Base-by-base conservation (phyloP, 2,888 invertebrate species). In the Eupithecia subumbrata region DNA sequence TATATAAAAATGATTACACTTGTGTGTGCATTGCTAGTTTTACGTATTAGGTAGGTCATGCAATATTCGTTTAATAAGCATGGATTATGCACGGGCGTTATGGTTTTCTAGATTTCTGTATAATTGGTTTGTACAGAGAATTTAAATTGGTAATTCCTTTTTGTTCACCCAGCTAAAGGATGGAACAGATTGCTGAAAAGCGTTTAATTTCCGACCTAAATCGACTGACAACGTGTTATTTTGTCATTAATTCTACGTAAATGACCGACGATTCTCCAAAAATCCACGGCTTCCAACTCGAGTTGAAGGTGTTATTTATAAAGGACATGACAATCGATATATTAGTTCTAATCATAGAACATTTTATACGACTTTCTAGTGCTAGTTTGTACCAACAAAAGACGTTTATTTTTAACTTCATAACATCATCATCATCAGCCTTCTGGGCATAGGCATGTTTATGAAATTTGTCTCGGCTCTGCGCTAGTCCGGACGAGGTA, bases 141-240 rank as follows among this genome's bases (percentile, higher is more conserved):
- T 60, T 60, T 60, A 25, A 60, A 60, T 25, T 12, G 22, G 12
- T 22, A 60, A 25, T 60, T 60, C 60, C 5, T 25, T 25, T 12
- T 60, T 60, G 60, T 25, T 60, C 12, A 60, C 60, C 12, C 60
- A 60, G 60, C 12, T 22, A 12, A n/a, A 52, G n/a, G n/a, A 22
- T 56, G 11, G 12, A 22, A 22, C 56, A 56, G 12, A 56, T 22
- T 56, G 22, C 12, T 56, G 56, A 56, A 56, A 56, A 56, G 9
- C 60, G 14, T 25, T 60, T 60, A 60, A 60, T 60, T 60, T 60
- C 60, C 60, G 60, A 11, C 12, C 25, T 56, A 56, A 22, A 22
- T 56, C 22, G 56, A 56, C 56, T n/a, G 60, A 60, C 60, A 60
- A 60, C 60, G 25, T 4, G 25, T 25, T 60, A 60, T 60, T 60